These are phyloP conservation scores for Caenorhabditis sp. DNA, from an alignment of 2,888 invertebrate species.

Conservation along the genomic window DNA sequence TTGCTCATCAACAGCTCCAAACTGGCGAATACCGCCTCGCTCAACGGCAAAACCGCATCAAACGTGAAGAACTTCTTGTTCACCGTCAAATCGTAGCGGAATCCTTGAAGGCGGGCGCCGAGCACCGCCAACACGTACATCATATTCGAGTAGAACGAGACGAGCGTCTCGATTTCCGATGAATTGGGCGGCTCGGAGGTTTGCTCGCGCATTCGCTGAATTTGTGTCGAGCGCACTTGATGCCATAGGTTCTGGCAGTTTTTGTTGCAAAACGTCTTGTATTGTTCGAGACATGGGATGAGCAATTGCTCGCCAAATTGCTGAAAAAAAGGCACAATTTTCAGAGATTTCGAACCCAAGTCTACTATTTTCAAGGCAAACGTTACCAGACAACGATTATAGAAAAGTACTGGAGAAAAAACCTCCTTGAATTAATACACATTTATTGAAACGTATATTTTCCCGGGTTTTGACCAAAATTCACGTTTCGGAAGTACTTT, in stretches of 20 bases:
- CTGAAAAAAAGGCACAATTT: constrained; percentile 20
- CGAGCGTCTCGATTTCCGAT: constrained; percentile 41
- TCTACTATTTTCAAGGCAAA: too few species aligned
- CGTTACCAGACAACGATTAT: too few species aligned
- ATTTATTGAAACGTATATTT: too few species aligned
- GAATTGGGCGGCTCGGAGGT: neutral
- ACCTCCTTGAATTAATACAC: too few species aligned
- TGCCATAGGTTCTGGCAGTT: constrained; percentile 57
- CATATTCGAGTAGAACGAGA: constrained; percentile 67
- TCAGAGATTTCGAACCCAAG: too few species aligned
- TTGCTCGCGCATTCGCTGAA: constrained; percentile 12
- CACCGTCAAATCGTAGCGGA: constrained; percentile 65
- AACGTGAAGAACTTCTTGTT: constrained; percentile 57
- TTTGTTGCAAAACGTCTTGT: constrained; percentile 67
- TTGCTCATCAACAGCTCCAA: constrained; percentile 68
- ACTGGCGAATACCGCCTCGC: constrained; percentile 66
- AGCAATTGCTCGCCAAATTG: constrained; percentile 61
- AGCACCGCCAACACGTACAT: constrained; percentile 66
- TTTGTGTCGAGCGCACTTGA: constrained; percentile 56
- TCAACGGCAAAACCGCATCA: constrained; percentile 62
- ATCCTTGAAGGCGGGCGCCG: constrained; percentile 66
- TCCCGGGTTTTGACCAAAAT: too few species aligned
- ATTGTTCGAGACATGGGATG: constrained; percentile 66
- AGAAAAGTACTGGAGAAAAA: too few species aligned
- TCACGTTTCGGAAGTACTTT: too few species aligned